Percentiles rank a stretch among this genome's conserved stretches.
These are phyloP conservation scores for Schizothorax lantsangensis DNA, from an alignment of 2,797 vertebrate genomes.

Conservation along the genomic window DNA sequence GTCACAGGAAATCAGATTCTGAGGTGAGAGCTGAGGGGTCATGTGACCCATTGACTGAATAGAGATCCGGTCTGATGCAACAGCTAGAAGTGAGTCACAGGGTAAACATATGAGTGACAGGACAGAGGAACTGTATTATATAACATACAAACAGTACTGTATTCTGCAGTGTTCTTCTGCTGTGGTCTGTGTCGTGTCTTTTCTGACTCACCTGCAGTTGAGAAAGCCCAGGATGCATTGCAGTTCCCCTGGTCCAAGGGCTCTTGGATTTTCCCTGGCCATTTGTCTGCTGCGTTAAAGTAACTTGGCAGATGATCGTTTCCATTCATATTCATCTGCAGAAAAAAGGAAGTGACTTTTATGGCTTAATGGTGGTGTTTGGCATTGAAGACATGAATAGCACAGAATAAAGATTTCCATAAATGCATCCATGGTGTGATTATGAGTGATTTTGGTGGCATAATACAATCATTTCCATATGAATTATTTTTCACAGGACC, in stretches of 20 bases:
- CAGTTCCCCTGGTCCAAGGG: conserved; percentile 97
- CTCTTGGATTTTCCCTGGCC: conserved; percentile 93
- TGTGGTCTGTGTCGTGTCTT: neutral
- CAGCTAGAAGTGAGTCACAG: conserved; percentile 75
- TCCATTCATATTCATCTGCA: conserved; percentile 88
- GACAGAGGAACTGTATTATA: neutral
- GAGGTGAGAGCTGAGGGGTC: conserved; percentile 92
- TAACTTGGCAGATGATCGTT: conserved; percentile 79
- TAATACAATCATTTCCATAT: neutral
- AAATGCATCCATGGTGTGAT: conserved; percentile 29
- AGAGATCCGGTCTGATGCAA: conserved; percentile 94
- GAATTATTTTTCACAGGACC: neutral
- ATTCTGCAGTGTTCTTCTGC: neutral
- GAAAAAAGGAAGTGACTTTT: conserved; percentile 5
- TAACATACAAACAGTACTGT: neutral
- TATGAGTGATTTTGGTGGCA: conserved; percentile 16
- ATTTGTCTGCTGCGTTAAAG: conserved; percentile 89
- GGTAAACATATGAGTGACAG: neutral
- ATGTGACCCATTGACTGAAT: conserved; percentile 99
- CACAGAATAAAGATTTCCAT: conserved; percentile 48
- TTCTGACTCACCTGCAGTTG: conserved; percentile 85
- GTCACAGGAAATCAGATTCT: conserved; percentile 95
- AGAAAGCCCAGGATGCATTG: conserved; percentile 97
- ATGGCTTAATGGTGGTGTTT: neutral
- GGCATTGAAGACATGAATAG: neutral